A percentile compares a stretch with the other conserved stretches of the same genome.
These are phyloP conservation scores for Misgurnus anguillicaudatus DNA, from an alignment of 2,113 vertebrate species.

Conservation along the genomic window DNA sequence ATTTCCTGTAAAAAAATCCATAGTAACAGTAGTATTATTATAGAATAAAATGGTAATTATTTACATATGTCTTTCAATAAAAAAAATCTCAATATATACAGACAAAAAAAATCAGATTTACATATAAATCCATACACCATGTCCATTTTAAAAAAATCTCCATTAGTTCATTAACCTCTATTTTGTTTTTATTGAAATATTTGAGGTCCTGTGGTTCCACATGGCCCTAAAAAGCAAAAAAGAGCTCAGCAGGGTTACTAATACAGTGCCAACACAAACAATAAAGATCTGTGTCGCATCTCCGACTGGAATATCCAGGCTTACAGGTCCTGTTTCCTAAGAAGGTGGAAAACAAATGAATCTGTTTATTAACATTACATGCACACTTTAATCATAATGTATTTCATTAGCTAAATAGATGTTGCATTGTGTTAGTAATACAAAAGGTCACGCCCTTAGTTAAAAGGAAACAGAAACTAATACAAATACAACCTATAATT, in stretches of 20 bases:
- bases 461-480: no score
- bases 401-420: neutral
- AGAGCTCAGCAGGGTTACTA: slow-evolving; percentile 79
- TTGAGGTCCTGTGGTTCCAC: slow-evolving; percentile 71
- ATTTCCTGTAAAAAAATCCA: neutral
- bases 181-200: neutral
- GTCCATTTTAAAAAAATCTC: neutral
- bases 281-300: slow-evolving; percentile 69
- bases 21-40: neutral
- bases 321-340: slow-evolving; percentile 63
- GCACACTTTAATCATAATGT: neutral
- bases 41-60: neutral
- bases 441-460: no score
- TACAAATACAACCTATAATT: no score
- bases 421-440: neutral
- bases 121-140: no score
- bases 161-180: neutral
- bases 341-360: neutral
- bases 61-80: no score
- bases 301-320: slow-evolving; percentile 83
- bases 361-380: neutral
- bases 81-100: no score
- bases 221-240: slow-evolving; percentile 74
- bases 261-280: slow-evolving; percentile 81
- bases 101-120: no score